Evolutionary conservation across 2,888 invertebrate species (phyloP).

Genomic region (Polydrusus cervinus): DNA sequence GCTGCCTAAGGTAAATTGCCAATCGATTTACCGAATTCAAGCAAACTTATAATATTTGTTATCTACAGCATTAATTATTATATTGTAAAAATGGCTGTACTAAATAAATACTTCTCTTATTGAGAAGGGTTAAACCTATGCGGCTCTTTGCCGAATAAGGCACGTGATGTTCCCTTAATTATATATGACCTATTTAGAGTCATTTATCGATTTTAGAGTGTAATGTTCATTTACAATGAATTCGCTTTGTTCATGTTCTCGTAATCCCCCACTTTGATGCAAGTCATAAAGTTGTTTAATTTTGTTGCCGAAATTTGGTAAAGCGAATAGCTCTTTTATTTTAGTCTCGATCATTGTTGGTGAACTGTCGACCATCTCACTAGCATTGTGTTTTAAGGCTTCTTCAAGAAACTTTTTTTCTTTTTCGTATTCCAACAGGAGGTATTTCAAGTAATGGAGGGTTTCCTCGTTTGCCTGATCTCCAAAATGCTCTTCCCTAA

Average conservation of each 20-base stretch:
- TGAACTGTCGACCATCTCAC: conserved; percentile 6
- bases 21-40: no score
- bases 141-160: no score
- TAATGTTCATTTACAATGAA: conserved; percentile 27
- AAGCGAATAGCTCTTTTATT: conserved; percentile 59
- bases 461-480: conserved; percentile 51
- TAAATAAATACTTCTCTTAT: no score
- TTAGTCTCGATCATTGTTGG: conserved; percentile 58
- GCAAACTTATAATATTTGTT: no score
- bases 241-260: conserved; percentile 59
- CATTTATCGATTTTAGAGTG: no score
- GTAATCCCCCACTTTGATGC: conserved; percentile 60
- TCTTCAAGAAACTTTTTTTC: conserved; percentile 59
- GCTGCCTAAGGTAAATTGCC: no score
- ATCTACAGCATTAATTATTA: no score
- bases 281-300: conserved; percentile 61
- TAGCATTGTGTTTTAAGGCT: conserved; percentile 46
- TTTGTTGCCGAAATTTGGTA: conserved; percentile 62
- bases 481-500: conserved; percentile 61
- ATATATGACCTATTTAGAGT: no score
- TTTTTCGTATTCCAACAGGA: conserved; percentile 60
- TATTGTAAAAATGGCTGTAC: no score
- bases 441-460: conserved; percentile 57
- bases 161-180: no score
- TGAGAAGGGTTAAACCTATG: no score